phyloP scores from a whole-genome alignment of 2,888 invertebrate genomes.

The Smittia sp. region DNA sequence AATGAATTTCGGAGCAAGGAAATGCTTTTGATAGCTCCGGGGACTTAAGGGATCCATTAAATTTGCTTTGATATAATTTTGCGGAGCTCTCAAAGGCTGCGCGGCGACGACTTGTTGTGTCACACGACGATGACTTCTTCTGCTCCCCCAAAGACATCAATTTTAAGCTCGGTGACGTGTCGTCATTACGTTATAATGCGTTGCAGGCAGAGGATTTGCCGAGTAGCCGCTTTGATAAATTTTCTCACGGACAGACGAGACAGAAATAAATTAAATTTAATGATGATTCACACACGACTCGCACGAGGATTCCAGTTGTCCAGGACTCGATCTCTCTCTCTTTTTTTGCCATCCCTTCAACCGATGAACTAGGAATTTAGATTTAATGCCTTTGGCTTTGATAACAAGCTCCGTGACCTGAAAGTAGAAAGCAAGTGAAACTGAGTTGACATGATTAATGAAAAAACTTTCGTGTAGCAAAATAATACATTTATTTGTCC shows the following conservation, averaged over 20 bases:
- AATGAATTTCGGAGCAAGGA: constrained; percentile 1
- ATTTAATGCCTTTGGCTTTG: neutral
- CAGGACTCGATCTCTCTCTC: neutral
- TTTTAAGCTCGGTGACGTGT: constrained; percentile 13
- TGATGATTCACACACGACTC: constrained; percentile 36
- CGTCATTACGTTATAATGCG: neutral
- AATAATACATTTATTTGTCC: constrained; percentile 32
- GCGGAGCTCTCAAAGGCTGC: neutral
- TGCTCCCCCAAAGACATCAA: neutral
- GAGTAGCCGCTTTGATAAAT: constrained; percentile 22
- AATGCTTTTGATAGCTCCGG: constrained; percentile 18
- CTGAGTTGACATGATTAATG: constrained; percentile 35
- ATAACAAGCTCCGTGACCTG: constrained; percentile 1
- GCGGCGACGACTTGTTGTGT: neutral
- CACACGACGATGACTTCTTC: neutral
- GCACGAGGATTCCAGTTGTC: neutral
- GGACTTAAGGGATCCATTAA: constrained; percentile 27
- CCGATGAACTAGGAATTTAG: neutral
- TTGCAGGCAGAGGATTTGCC: neutral
- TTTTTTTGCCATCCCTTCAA: neutral
- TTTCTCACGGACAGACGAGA: constrained; percentile 40
- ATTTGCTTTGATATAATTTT: constrained; percentile 28
- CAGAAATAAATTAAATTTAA: constrained; percentile 40
- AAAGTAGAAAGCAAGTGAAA: neutral
- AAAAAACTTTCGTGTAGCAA: constrained; percentile 10